Evolutionary conservation across 2,113 vertebrate genomes (phyloP).

Genomic region (Python bivittatus): DNA sequence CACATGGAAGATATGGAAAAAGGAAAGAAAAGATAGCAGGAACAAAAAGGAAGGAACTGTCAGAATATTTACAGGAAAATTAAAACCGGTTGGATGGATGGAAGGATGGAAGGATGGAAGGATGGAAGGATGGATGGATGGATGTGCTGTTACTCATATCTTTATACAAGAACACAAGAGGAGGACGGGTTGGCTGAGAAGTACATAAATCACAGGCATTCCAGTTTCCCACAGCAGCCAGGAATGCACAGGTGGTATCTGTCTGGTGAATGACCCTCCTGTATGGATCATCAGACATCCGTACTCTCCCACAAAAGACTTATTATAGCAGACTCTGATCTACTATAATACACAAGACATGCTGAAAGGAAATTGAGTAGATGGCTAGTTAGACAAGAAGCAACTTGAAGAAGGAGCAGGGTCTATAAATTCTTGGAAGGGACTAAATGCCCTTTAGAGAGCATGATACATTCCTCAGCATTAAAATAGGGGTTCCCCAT

Average conservation of each 20-base stretch:
- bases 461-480: slow-evolving; percentile 23
- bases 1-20: neutral
- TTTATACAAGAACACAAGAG: slow-evolving; percentile 13
- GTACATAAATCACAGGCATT: slow-evolving; percentile 32
- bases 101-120: neutral
- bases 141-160: neutral
- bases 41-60: neutral
- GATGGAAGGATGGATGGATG: too few relatives aligned
- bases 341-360: slow-evolving; percentile 48
- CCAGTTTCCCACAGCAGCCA: slow-evolving; percentile 49
- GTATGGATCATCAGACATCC: slow-evolving; percentile 55
- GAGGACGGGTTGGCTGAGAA: neutral
- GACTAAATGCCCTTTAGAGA: slow-evolving; percentile 34
- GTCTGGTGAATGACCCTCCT: slow-evolving; percentile 44
- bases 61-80: neutral
- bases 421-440: slow-evolving; percentile 42
- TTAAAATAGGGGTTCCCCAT: neutral
- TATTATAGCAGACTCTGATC: slow-evolving; percentile 43
- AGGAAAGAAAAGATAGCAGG: neutral
- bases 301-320: slow-evolving; percentile 40
- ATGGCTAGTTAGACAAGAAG: slow-evolving; percentile 21
- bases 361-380: slow-evolving; percentile 33
- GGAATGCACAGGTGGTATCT: slow-evolving; percentile 61
- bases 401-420: slow-evolving; percentile 18
- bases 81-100: neutral